Evolutionary conservation across 2,888 invertebrate species (phyloP).

Genomic region (Aporophyla lueneburgensis): DNA sequence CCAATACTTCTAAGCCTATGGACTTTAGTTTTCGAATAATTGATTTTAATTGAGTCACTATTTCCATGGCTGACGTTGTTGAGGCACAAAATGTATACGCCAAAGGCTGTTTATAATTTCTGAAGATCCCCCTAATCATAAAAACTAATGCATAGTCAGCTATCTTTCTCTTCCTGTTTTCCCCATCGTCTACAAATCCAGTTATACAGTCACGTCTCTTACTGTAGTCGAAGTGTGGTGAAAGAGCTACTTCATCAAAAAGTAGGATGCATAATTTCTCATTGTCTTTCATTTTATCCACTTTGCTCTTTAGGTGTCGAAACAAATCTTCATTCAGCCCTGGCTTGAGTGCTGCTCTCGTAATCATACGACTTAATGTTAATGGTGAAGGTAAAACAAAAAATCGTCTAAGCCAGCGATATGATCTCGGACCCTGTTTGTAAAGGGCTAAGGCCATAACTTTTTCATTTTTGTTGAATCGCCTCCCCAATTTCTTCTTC

Average conservation of each 20-base stretch:
- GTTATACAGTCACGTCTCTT: constrained; percentile 60
- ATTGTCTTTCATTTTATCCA: constrained; percentile 51
- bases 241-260: constrained; percentile 68
- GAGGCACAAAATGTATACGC: constrained; percentile 17
- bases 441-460: constrained; percentile 37
- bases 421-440: constrained; percentile 51
- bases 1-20: constrained; percentile 12
- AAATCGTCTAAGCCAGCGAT: constrained; percentile 49
- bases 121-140: not conserved
- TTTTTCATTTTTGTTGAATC: constrained; percentile 34
- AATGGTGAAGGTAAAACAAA: constrained; percentile 56
- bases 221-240: constrained; percentile 60
- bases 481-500: constrained; percentile 18
- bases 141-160: constrained; percentile 58
- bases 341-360: constrained; percentile 45
- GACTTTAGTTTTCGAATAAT: constrained; percentile 9
- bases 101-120: constrained; percentile 29
- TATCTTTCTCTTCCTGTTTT: constrained; percentile 47
- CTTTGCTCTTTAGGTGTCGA: constrained; percentile 53
- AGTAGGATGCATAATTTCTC: constrained; percentile 61
- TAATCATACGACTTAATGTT: constrained; percentile 47
- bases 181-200: constrained; percentile 63
- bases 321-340: constrained; percentile 63
- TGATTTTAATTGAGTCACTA: constrained; percentile 2
- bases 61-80: constrained; percentile 10